Evolutionary conservation across 2,113 vertebrate genomes (phyloP), one percentile per base, ranked within the genome.

Genomic region (Atrichornis clamosus): DNA sequence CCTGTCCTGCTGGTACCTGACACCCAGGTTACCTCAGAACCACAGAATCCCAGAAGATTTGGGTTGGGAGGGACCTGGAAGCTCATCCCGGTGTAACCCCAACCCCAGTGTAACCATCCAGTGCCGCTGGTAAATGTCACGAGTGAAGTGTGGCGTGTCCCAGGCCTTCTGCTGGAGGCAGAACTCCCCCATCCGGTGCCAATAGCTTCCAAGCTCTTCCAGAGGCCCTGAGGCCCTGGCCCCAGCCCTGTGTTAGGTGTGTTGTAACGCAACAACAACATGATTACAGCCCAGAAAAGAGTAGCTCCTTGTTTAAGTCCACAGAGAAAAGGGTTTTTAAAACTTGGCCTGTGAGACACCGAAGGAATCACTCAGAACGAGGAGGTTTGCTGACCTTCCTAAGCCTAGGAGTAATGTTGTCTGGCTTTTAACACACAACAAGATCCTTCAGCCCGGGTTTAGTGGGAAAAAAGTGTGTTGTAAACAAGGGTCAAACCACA

Each of bases 221-320:
- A 15, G 65, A 11, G 3, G 2, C 11, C 11, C 22, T 3, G 21
- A 19, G 52, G 14, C 21, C n/a, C 26, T 41, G 6, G 16, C 28
- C 52, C 44, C 2, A 27, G 33, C 16, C 35, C 64, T 1, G 6
- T 3, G 33, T 1, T 1, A 10, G 47, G 6, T 2, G 30, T 16
- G 53, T 1, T 20, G 30, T 1, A 27, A 20, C 68, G 39, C 60
- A 20, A 2, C 42, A 9, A 6, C 8, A 5, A 0, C 2, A 3
- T 30, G 39, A 37, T 4, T 15, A 27, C 65, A 39, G 62, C 46
- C 18, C 50, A 32, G 35, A 7, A 53, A 39, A 42, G 4, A 49
- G 10, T 0, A 35, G 7, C 6, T 19, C 10, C 83, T 46, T 28
- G 6, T 7, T 42, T 4, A 47, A n/a, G n/a, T 24, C 3, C 0